Base-by-base conservation (phyloP, 2,113 vertebrate species). In the Anseranas semipalmata region DNA sequence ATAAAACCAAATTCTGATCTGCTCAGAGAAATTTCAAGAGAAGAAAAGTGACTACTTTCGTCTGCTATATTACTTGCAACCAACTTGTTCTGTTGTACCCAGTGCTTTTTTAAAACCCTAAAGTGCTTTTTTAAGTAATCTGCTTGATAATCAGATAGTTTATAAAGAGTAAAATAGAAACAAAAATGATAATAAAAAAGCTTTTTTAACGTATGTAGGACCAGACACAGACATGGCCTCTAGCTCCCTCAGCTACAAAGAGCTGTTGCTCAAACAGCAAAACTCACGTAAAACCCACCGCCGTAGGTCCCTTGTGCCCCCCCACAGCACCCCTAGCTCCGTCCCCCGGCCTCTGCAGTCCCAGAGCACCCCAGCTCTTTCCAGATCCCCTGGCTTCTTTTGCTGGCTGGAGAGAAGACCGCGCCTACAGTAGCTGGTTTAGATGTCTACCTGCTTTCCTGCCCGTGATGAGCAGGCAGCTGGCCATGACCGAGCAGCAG, bases 1-100 rank as follows among this genome's bases (percentile, higher is more conserved):
- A 74, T 1, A 39, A 30, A 79, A 67, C 19, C 30, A 65, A 39
- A 30, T 55, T 80, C 33, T 67, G 55, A 71, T 74, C 63, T 55
- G 27, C 37, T 59, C 37, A 32, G 11, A 90, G 55, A 81, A 90
- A 84, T 67, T 90, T 80, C 52, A 90, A 73, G 55, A 85, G 68
- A 39, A 74, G 41, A 50, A 52, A 58, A 68, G 2, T 27, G 17
- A 30, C 52, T 75, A 33, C 20, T 87, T 95, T 65, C 73, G n/a
- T 72, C 45, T 60, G 11, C 87, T 53, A 20, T 3, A 45, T 72
- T 79, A 85, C 55, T 80, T 76, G 18, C 35, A 76, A 78, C 48
- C 70, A 62, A 53, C 30, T 18, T 37, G 12, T 88, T 73, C 62
- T 68, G 9, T 70, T 86, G 59, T 27, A 86, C 18, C 45, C 75